Evolutionary conservation across 2,113 vertebrate genomes (phyloP).

Genomic region (Vombatus ursinus): DNA sequence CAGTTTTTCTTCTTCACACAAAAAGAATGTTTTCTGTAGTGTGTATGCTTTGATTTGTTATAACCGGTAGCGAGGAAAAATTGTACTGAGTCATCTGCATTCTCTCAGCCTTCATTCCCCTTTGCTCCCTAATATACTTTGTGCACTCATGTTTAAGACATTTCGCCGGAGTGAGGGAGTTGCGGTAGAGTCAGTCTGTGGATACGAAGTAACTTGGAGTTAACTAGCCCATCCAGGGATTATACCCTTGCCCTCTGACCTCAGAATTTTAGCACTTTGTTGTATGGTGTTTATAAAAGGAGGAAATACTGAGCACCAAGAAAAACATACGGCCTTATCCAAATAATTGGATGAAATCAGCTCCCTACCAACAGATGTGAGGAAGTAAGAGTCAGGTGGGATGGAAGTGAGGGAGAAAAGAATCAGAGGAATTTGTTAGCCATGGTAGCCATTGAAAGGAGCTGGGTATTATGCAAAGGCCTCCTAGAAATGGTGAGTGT

Average conservation of each 20-base stretch:
- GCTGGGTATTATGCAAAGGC: background rate
- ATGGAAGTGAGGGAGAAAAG: background rate
- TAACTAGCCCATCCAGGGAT: background rate
- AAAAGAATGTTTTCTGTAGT: background rate
- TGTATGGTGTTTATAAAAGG: background rate
- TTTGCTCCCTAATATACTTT: background rate
- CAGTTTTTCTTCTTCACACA: background rate
- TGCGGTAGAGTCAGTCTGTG: background rate
- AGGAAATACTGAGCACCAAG: background rate
- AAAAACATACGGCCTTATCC: background rate
- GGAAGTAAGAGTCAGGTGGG: too few species aligned
- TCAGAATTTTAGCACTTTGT: background rate
- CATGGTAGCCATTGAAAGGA: background rate
- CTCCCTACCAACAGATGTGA: background rate
- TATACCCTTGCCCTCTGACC: background rate
- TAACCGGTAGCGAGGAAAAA: background rate
- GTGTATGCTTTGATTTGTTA: background rate
- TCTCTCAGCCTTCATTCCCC: background rate
- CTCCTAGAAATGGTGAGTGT: background rate
- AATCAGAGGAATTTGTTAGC: background rate
- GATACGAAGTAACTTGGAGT: background rate
- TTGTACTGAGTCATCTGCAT: background rate
- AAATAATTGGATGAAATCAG: background rate
- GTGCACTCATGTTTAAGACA: background rate
- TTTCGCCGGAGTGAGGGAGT: background rate